Conservation (phyloP, 64 coral and sea anemone genomes). For the Dendrophyllia cribrosa region DNA sequence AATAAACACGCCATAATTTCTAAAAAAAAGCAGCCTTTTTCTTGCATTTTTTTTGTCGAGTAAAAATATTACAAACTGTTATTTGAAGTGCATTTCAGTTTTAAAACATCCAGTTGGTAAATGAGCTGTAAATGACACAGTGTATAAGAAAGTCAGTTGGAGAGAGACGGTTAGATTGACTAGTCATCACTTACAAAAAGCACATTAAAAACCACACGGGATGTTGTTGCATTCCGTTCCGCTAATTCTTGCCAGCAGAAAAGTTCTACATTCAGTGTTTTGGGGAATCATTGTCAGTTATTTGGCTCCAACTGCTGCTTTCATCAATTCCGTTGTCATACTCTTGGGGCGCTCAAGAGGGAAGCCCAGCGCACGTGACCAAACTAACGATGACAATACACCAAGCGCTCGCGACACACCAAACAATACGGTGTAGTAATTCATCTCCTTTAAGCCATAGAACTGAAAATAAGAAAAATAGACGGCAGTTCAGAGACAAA, state of each 20-base stretch:
- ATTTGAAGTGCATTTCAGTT: background rate
- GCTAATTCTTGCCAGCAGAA: background rate
- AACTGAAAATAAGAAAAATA: constrained; percentile 63
- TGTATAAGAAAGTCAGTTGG: background rate
- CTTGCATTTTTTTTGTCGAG: background rate
- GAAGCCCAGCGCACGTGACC: constrained; percentile 91
- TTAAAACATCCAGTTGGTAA: background rate
- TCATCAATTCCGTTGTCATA: constrained; percentile 90
- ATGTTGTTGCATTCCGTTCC: background rate
- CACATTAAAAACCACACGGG: background rate
- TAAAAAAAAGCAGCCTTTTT: background rate
- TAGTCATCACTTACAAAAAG: background rate
- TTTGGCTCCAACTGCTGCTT: constrained; percentile 57
- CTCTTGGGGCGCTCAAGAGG: constrained; percentile 98
- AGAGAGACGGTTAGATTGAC: background rate
- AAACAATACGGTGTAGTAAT: constrained; percentile 98
- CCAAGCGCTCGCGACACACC: constrained; percentile 96
- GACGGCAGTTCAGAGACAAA: background rate
- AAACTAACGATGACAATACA: constrained; percentile 91
- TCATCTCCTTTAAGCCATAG: constrained; percentile 97
- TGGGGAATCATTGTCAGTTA: background rate
- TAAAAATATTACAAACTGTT: background rate
- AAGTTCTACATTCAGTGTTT: background rate
- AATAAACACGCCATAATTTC: background rate
- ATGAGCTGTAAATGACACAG: background rate